Percentiles rank a stretch among this genome's conserved stretches.
phyloP scores from a whole-genome alignment of 2,888 invertebrate genomes.

The Polydrusus pterygomalis region DNA sequence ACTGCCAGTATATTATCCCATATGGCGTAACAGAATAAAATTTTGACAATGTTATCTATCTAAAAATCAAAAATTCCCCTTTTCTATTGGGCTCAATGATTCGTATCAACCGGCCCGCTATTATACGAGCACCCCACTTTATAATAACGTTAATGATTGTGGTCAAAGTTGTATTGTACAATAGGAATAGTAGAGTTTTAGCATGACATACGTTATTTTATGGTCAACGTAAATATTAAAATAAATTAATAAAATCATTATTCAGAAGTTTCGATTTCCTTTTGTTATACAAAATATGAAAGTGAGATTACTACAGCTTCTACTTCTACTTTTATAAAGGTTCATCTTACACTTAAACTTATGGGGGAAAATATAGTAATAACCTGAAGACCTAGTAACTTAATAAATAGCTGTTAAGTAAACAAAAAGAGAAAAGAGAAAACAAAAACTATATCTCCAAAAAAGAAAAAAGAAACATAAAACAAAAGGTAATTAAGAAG shows the following conservation, averaged over 20 bases:
- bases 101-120: constrained; percentile 67
- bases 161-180: constrained; percentile 67
- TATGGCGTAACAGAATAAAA: constrained; percentile 60
- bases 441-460: no score
- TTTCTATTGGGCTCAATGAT: constrained; percentile 66
- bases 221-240: neutral
- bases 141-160: constrained; percentile 64
- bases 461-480: no score
- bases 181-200: constrained; percentile 37
- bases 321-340: no score
- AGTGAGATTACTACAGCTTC: no score
- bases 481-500: no score
- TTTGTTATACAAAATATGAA: neutral
- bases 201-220: neutral
- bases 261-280: no score
- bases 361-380: no score
- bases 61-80: constrained; percentile 55
- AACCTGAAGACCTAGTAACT: no score
- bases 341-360: no score
- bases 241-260: no score
- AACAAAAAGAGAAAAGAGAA: no score
- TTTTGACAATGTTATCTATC: constrained; percentile 52
- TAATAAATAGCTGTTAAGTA: no score
- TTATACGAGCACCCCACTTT: constrained; percentile 65
- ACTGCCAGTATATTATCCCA: constrained; percentile 61